Evolutionary conservation across 1,140 invertebrate genomes (phyloP), one percentile per base, ranked within the genome.

Genomic region (Drosophila sulfurigaster): DNA sequence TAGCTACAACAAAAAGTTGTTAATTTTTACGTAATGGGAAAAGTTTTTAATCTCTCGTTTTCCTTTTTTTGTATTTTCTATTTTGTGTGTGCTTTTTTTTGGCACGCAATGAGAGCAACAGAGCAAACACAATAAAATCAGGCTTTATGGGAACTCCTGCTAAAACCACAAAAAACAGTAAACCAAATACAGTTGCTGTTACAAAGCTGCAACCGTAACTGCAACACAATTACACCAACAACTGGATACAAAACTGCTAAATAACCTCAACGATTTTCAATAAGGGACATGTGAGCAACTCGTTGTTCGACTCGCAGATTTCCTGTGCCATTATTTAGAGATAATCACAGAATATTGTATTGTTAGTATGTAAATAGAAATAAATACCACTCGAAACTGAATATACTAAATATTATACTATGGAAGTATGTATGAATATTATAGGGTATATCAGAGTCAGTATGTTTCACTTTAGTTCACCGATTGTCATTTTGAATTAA

Each of bases 1-100:
- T 46, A 65, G 48, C 66, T 75, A 45, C 43, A 71, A 58, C 74
- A 59, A 72, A 81, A 86, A 85, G 68, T 88, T 86, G 83, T 82
- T 86, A 87, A 86, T 86, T 86, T 86, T 79, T 88, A 79, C 79
- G 82, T 86, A 86, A 86, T 86, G 82, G 82, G 82, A 86, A 86
- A 86, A 86, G 82, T 86, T 86, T 88, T 86, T 86, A 86, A 86
- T 86, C 82, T 86, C 68, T 63, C 65, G 64, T 74, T 62, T 73
- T 68, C 35, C 51, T 38, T n/a, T 59, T 59, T 64, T 59, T 64
- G 2, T 43, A 10, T 63, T 28, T n/a, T 6, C 1, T 25, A 4
- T 25, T 46, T 52, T 52, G 60, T n/a, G 45, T 46, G 45, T 46
- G 41, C 16, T 41, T 52, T 32, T 65, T 67, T 48, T 65, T 64